Evolutionary conservation across 2,113 vertebrate genomes (phyloP).

Genomic region (Perca schrenkii): DNA sequence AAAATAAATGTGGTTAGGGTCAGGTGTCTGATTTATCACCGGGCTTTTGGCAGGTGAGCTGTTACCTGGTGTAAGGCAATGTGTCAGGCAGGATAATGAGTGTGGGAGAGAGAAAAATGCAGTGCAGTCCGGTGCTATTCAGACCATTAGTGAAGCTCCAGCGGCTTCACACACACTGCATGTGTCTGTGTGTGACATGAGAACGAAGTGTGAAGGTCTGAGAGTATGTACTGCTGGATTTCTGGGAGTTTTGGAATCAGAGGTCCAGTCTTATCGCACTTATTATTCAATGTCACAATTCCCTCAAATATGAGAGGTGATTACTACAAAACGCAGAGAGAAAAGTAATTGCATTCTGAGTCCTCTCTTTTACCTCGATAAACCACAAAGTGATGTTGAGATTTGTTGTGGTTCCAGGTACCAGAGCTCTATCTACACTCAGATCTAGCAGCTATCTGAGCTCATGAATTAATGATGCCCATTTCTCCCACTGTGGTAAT

Average conservation of each 20-base stretch:
- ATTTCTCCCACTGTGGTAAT: conserved; percentile 34
- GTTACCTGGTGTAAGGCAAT: conserved; percentile 17
- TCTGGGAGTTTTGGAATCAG: conserved; percentile 9
- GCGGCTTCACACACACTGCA: conserved; percentile 8
- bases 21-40: conserved; percentile 40
- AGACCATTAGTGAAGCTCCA: conserved; percentile 52
- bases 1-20: conserved; percentile 19
- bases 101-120: conserved; percentile 33
- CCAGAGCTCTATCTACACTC: conserved; percentile 18
- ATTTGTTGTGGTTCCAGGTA: conserved; percentile 4
- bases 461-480: conserved; percentile 68
- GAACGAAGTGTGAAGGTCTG: conserved; percentile 5
- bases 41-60: conserved; percentile 29
- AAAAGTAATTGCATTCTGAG: conserved; percentile 20
- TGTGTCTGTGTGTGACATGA: conserved; percentile 11
- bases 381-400: not conserved
- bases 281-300: conserved; percentile 18
- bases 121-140: conserved; percentile 24
- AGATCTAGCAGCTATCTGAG: conserved; percentile 22
- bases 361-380: not conserved
- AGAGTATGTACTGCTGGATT: conserved; percentile 15
- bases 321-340: not conserved
- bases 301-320: conserved; percentile 12
- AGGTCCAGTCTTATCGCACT: conserved; percentile 7
- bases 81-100: conserved; percentile 48